These are phyloP conservation scores for Sturmia bella DNA, from an alignment of 2,888 invertebrate species.

Conservation along the genomic window DNA sequence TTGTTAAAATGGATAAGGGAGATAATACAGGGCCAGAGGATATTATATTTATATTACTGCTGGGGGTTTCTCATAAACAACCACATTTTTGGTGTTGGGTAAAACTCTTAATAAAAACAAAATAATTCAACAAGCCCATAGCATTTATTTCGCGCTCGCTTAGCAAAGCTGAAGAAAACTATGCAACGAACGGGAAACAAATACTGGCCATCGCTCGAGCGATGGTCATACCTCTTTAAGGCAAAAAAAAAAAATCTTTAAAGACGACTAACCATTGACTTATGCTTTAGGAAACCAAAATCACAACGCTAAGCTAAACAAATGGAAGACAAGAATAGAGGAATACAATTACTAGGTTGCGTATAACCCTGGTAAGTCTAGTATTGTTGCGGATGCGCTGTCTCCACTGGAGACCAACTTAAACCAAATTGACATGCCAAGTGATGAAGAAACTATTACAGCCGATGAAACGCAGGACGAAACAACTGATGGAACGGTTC, in stretches of 20 bases:
- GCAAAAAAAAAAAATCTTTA: too few species aligned
- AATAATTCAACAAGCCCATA: slow-evolving; percentile 13
- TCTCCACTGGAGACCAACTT: slow-evolving; percentile 23
- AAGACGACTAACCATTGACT: background rate
- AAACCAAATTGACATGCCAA: background rate
- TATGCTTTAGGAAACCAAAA: slow-evolving; percentile 24
- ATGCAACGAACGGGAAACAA: slow-evolving; percentile 43
- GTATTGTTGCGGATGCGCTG: slow-evolving; percentile 60
- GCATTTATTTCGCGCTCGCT: slow-evolving; percentile 33
- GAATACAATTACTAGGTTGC: slow-evolving; percentile 66
- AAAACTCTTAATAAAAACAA: too few species aligned
- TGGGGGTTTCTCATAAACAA: too few species aligned
- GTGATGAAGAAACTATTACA: background rate
- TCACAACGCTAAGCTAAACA: slow-evolving; percentile 44
- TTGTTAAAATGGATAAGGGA: too few species aligned
- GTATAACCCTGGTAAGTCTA: slow-evolving; percentile 53
- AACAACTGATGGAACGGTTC: slow-evolving; percentile 11
- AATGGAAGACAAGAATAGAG: slow-evolving; percentile 62
- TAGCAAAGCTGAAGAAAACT: background rate
- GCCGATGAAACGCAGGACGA: background rate
- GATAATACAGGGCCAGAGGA: too few species aligned
- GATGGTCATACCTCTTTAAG: slow-evolving; percentile 34
- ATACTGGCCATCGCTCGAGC: slow-evolving; percentile 44
- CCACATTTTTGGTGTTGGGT: too few species aligned
- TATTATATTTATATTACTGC: too few species aligned